phyloP scores from a whole-genome alignment of 2,113 vertebrate genomes.

The Galemys pyrenaicus region DNA sequence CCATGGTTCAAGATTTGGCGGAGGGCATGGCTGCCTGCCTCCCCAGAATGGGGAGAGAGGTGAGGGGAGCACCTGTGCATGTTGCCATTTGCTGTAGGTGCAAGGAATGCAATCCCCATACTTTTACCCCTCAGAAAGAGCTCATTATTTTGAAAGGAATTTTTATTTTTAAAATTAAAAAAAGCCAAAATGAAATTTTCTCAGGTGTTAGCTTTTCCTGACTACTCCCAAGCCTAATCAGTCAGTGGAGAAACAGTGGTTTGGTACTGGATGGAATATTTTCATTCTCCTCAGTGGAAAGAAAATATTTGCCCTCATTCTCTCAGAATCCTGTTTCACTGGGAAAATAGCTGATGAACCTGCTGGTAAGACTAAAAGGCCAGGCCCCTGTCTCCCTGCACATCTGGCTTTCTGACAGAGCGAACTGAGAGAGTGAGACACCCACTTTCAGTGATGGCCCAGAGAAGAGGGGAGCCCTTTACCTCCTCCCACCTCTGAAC shows the following conservation, averaged over 20 bases:
- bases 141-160: neutral
- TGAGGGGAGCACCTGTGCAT: accelerated
- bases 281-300: neutral
- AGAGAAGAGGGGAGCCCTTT: neutral
- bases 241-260: neutral
- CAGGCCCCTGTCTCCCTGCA: too few relatives aligned
- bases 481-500: neutral
- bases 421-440: neutral
- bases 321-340: neutral
- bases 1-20: accelerated
- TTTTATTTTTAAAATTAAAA: neutral
- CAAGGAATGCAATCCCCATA: accelerated
- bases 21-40: accelerated
- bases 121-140: neutral
- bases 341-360: neutral
- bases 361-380: neutral
- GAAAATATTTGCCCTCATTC: neutral
- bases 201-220: neutral
- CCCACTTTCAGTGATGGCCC: accelerated
- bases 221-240: neutral
- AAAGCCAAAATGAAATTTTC: neutral
- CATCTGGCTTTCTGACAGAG: neutral
- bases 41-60: neutral
- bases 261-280: neutral
- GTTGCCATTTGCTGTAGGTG: too few relatives aligned